Conservation (phyloP, 2,113 vertebrate genomes). For the Notarius lentiginosus region DNA sequence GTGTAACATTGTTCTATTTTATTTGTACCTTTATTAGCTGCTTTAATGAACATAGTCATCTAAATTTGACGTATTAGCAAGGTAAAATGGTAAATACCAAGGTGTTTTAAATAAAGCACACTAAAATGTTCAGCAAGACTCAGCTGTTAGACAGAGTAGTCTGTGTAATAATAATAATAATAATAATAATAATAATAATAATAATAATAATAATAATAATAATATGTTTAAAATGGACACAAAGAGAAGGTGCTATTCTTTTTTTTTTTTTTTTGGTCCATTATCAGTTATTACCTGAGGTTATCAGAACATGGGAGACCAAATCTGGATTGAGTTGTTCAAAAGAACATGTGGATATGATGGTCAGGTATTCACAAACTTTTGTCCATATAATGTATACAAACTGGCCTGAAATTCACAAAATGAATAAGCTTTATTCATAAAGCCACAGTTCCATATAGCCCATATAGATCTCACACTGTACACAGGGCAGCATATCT, state of each 20-base stretch:
- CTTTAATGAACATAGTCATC: neutral
- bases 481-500: neutral
- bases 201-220: too few species aligned
- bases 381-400: neutral
- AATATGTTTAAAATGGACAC: neutral
- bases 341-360: neutral
- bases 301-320: neutral
- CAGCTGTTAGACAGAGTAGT: neutral
- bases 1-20: neutral
- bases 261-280: neutral
- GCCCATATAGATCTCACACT: neutral
- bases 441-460: neutral
- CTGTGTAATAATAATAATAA: too few species aligned
- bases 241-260: neutral
- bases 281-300: neutral
- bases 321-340: neutral
- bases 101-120: neutral
- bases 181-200: too few species aligned
- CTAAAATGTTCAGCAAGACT: neutral
- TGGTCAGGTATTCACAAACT: neutral
- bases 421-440: neutral
- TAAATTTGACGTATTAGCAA: neutral
- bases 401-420: neutral
- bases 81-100: neutral
- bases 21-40: neutral